Conservation (phyloP, 2,797 vertebrate genomes). For the Bradypus variegatus region DNA sequence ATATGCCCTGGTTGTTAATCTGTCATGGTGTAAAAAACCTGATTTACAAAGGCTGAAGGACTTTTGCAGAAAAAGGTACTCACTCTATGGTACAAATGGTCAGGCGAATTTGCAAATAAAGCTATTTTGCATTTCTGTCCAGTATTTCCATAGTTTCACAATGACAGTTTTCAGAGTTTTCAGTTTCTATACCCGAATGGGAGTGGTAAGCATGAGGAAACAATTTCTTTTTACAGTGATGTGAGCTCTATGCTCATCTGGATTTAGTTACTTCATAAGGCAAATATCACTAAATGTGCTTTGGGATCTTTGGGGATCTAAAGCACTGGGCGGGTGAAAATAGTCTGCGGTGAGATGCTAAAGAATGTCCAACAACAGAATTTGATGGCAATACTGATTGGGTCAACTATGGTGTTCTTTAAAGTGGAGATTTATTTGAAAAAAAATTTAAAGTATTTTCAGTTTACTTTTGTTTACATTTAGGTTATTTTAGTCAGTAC, state of each 20-base stretch:
- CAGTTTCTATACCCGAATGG: conserved; percentile 26
- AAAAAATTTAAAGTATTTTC: conserved; percentile 34
- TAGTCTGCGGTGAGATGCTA: conserved; percentile 27
- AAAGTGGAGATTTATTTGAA: conserved; percentile 44
- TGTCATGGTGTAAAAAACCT: conserved; percentile 36
- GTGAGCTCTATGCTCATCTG: conserved; percentile 48
- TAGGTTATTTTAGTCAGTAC: conserved; percentile 51
- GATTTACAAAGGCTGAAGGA: conserved; percentile 45
- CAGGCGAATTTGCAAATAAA: conserved; percentile 52
- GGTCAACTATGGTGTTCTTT: conserved; percentile 35
- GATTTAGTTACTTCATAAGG: conserved; percentile 59
- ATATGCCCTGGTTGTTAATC: conserved; percentile 36
- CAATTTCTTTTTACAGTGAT: conserved; percentile 57
- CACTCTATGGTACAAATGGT: neutral
- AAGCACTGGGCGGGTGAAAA: conserved; percentile 16
- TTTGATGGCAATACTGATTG: conserved; percentile 50
- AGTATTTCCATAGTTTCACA: conserved; percentile 40
- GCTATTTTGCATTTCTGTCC: conserved; percentile 43
- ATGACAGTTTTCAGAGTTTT: conserved; percentile 49
- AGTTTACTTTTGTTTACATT: conserved; percentile 53
- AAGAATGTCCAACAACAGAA: conserved; percentile 39
- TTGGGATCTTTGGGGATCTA: conserved; percentile 31
- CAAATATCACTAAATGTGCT: conserved; percentile 58
- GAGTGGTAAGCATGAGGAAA: conserved; percentile 51
- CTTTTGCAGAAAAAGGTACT: conserved; percentile 17